Conservation (phyloP, 2,888 invertebrate species). For the Hyalella azteca region DNA sequence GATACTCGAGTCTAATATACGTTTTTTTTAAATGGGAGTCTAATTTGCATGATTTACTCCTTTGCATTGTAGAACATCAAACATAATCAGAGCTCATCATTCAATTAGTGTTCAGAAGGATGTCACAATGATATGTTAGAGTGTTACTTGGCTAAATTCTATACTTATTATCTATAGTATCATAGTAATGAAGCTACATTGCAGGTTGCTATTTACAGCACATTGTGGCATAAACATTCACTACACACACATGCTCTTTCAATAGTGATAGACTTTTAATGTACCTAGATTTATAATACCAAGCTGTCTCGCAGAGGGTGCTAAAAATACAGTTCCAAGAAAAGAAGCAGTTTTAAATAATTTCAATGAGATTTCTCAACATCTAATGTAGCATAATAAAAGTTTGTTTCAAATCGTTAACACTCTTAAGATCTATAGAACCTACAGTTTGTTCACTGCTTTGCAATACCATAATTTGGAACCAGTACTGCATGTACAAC, state of each 20-base stretch:
- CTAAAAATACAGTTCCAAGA: background rate
- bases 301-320: background rate
- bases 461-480: too few species aligned
- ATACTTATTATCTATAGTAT: conserved; percentile 9
- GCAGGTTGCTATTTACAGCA: conserved; percentile 36
- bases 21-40: too few species aligned
- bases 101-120: too few species aligned
- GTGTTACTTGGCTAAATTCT: background rate
- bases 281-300: background rate
- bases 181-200: conserved; percentile 27
- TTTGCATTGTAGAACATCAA: too few species aligned
- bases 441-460: too few species aligned
- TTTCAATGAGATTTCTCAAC: background rate
- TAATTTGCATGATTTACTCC: too few species aligned
- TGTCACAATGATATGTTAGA: conserved; percentile 11
- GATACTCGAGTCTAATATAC: too few species aligned
- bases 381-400: conserved; percentile 2
- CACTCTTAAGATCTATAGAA: background rate
- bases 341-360: background rate
- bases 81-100: too few species aligned
- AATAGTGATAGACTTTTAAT: conserved; percentile 14
- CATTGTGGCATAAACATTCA: conserved; percentile 9
- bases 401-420: background rate
- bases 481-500: too few species aligned
- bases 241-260: conserved; percentile 29